Evolutionary conservation across 1,140 invertebrate genomes (phyloP).

Genomic region (Aphaenogaster rudis): DNA sequence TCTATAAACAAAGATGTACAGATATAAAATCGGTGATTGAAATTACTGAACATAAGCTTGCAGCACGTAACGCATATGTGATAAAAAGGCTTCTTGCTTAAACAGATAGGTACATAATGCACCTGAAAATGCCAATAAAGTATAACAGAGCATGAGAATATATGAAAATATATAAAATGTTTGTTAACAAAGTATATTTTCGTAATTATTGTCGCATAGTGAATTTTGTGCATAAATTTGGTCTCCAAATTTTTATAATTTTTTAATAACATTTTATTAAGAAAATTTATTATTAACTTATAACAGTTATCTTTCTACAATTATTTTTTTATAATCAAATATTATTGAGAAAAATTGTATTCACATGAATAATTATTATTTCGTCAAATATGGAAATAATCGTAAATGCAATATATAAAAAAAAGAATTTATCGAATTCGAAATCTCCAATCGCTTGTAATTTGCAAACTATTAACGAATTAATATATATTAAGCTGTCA

Average conservation of each 20-base stretch:
- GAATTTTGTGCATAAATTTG: background rate
- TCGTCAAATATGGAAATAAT: background rate
- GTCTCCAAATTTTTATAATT: background rate
- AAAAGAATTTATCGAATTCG: background rate
- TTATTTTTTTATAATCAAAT: background rate
- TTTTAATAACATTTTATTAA: background rate
- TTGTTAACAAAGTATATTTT: background rate
- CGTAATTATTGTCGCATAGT: background rate
- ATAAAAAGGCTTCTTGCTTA: constrained; percentile 47
- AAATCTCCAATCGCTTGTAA: background rate
- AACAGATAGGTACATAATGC: constrained; percentile 34
- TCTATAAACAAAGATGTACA: constrained; percentile 41
- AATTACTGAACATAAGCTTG: constrained; percentile 57
- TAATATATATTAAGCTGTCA: background rate
- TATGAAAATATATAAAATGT: background rate
- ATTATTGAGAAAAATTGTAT: background rate
- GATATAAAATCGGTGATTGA: constrained; percentile 47
- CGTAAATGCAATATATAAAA: background rate
- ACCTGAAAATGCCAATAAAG: constrained; percentile 55
- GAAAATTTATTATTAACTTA: background rate
- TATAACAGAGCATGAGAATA: constrained; percentile 18
- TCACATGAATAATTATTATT: background rate
- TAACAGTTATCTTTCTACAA: background rate
- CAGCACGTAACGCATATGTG: constrained; percentile 63
- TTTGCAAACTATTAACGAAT: constrained; percentile 23